phyloP scores from a whole-genome alignment of 2,797 vertebrate genomes.

The Pelobates cultripes region DNA sequence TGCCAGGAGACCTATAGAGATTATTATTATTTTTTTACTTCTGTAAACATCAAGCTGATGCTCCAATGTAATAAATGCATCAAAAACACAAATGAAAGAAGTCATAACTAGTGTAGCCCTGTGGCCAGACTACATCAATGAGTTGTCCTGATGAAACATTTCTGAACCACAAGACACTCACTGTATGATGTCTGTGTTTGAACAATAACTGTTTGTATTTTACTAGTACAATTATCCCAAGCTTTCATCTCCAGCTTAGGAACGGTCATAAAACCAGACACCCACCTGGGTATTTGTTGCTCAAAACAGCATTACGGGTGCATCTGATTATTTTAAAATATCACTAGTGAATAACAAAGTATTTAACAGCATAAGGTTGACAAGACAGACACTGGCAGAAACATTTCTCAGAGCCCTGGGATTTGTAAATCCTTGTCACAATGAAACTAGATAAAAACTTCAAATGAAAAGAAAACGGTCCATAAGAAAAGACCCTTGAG shows the following conservation, averaged over 20 bases:
- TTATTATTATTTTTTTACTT: no score
- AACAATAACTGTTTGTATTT: slow-evolving; percentile 1
- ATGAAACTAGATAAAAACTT: no score
- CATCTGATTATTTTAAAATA: slow-evolving; percentile 8
- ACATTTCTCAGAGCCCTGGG: no score
- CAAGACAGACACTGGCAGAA: no score
- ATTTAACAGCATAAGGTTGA: neutral
- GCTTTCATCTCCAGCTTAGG: neutral
- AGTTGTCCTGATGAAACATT: neutral
- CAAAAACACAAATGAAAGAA: no score
- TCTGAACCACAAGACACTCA: neutral
- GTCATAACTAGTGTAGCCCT: neutral
- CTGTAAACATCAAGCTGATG: no score
- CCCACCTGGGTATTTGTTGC: slow-evolving; percentile 11
- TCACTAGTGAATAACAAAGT: neutral
- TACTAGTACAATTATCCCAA: neutral
- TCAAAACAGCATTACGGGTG: slow-evolving; percentile 67
- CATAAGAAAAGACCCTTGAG: no score
- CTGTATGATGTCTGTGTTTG: neutral
- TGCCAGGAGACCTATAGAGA: no score
- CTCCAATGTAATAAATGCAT: no score
- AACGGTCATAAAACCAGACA: neutral
- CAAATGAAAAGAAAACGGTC: no score
- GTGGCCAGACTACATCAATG: neutral
- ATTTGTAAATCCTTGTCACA: no score